Conservation (phyloP, 2,113 vertebrate genomes). For the Festucalex cinctus region DNA sequence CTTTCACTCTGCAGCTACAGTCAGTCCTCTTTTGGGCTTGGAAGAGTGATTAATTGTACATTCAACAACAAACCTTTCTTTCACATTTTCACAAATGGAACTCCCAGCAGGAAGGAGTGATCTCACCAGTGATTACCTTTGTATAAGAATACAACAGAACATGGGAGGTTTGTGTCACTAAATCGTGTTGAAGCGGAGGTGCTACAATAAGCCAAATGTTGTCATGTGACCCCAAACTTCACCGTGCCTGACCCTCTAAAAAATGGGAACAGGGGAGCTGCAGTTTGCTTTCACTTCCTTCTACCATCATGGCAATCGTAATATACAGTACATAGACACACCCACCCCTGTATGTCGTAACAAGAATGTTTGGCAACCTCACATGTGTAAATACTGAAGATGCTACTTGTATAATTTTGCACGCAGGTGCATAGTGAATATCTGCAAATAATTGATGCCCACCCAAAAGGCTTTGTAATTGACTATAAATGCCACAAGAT, state of each 20-base stretch:
- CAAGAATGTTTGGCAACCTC: not conserved
- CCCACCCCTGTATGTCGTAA: not conserved
- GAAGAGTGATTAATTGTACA: slow-evolving; percentile 34
- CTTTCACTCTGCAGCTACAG: slow-evolving; percentile 30
- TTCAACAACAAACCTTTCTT: slow-evolving; percentile 24
- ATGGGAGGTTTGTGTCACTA: slow-evolving; percentile 1
- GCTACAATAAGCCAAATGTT: not conserved
- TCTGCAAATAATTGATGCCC: too few relatives aligned
- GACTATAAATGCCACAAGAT: too few relatives aligned
- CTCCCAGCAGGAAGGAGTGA: slow-evolving; percentile 41
- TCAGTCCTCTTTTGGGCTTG: slow-evolving; percentile 18
- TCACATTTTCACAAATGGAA: slow-evolving; percentile 27
- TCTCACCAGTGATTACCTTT: slow-evolving; percentile 5
- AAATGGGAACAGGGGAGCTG: not conserved
- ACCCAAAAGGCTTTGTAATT: too few relatives aligned
- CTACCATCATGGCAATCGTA: not conserved
- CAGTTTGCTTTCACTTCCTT: slow-evolving; percentile 17
- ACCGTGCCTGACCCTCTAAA: not conserved
- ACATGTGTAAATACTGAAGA: not conserved
- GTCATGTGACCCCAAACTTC: not conserved
- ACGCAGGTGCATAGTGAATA: not conserved
- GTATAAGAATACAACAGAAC: slow-evolving; percentile 22
- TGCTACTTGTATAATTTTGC: too few relatives aligned
- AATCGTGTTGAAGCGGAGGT: not conserved
- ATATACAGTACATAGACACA: not conserved